These are phyloP conservation scores for Drosophila lacertosa DNA, from an alignment of 1,140 invertebrate species.

Conservation along the genomic window DNA sequence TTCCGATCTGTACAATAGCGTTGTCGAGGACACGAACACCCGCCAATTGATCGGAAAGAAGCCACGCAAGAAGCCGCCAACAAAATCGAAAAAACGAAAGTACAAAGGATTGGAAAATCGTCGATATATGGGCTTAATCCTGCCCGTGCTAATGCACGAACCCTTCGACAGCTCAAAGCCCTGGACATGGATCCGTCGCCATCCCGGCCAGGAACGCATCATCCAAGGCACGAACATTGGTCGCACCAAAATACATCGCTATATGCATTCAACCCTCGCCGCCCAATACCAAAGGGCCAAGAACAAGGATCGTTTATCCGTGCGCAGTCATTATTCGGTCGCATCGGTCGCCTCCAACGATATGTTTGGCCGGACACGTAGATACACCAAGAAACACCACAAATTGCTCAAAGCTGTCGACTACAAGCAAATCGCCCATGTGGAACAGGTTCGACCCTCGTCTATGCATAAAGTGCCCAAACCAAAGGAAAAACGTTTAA, in stretches of 20 bases:
- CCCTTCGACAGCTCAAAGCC: conserved; percentile 25
- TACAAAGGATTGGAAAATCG: background rate
- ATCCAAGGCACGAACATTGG: conserved; percentile 2
- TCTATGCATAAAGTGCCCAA: too few relatives aligned
- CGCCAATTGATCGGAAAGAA: too few relatives aligned
- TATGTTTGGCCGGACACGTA: conserved; percentile 3
- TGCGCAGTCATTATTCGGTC: background rate
- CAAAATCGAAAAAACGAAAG: too few relatives aligned
- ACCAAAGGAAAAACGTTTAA: too few relatives aligned
- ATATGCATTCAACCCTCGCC: conserved; percentile 1
- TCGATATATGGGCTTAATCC: background rate
- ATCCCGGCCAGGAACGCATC: conserved; percentile 15
- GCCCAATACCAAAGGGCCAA: background rate
- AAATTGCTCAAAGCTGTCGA: background rate
- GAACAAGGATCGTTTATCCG: background rate
- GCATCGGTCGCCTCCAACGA: background rate
- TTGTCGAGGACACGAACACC: too few relatives aligned
- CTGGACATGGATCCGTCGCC: conserved; percentile 34
- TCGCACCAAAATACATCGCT: conserved; percentile 7
- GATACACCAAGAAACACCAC: background rate
- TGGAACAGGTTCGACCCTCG: too few relatives aligned
- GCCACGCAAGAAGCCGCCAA: too few relatives aligned
- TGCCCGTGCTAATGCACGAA: conserved; percentile 25
- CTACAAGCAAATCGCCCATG: too few relatives aligned
- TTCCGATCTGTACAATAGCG: too few relatives aligned